Percentiles rank a stretch among this genome's conserved stretches.
Evolutionary conservation across 1,140 invertebrate species (phyloP).

Genomic region (Nasonia longicornis): DNA sequence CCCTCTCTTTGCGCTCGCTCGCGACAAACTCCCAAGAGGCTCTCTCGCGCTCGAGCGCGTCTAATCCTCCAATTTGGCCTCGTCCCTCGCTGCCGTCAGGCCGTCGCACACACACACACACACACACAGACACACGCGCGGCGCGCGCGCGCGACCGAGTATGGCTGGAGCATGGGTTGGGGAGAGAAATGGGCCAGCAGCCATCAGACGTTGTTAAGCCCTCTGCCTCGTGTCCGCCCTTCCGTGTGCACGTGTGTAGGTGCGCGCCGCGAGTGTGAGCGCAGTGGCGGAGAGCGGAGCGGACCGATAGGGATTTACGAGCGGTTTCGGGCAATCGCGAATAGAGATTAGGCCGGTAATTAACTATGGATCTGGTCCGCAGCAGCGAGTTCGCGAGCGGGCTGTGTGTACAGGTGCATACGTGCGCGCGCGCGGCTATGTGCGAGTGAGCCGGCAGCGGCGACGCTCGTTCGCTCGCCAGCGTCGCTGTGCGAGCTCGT

Average conservation of each 20-base stretch:
- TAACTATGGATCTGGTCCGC: conserved; percentile 66
- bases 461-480: no score
- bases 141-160: no score
- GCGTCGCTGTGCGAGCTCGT: background rate
- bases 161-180: background rate
- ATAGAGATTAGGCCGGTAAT: conserved; percentile 70
- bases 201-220: conserved; percentile 36
- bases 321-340: conserved; percentile 70
- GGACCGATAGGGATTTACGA: conserved; percentile 69
- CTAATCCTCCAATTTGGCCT: conserved; percentile 47
- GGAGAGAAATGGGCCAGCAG: conserved; percentile 22
- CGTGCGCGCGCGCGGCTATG: background rate
- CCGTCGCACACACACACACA: conserved; percentile 1
- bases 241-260: background rate
- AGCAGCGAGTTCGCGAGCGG: conserved; percentile 2
- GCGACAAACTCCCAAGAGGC: conserved; percentile 42
- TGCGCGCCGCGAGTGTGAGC: background rate
- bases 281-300: conserved; percentile 45
- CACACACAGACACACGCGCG: background rate
- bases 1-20: background rate
- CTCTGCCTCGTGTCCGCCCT: conserved; percentile 9
- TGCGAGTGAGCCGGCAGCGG: background rate
- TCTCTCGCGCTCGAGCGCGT: conserved; percentile 50
- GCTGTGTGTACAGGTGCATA: background rate
- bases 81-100: conserved; percentile 23